Percentiles rank a stretch among this genome's conserved stretches.
Evolutionary conservation across 2,113 vertebrate genomes (phyloP).

Genomic region (Romanogobio albipinnatus): DNA sequence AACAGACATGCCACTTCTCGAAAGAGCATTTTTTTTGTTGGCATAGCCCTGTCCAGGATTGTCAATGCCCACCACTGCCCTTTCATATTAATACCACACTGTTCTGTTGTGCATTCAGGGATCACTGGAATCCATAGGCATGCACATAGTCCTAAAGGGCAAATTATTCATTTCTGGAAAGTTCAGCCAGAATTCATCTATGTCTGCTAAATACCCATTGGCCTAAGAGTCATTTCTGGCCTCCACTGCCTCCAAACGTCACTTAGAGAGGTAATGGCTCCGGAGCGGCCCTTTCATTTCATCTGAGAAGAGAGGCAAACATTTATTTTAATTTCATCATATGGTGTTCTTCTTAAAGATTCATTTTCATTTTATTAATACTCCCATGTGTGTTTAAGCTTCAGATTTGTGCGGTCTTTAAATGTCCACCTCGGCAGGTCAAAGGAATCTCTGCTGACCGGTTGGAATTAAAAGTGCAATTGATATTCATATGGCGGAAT

Average conservation of each 20-base stretch:
- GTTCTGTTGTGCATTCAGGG: slow-evolving; percentile 42
- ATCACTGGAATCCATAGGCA: slow-evolving; percentile 32
- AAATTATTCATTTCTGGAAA: slow-evolving; percentile 69
- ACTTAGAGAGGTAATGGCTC: slow-evolving; percentile 19
- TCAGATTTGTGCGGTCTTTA: slow-evolving; percentile 29
- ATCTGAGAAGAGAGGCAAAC: slow-evolving; percentile 6
- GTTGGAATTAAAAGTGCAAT: slow-evolving; percentile 30
- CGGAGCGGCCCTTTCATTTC: not conserved
- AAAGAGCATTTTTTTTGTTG: slow-evolving; percentile 1
- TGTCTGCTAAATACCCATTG: slow-evolving; percentile 72
- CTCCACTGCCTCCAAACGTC: not conserved
- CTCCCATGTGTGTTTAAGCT: slow-evolving; percentile 11
- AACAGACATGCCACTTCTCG: not conserved
- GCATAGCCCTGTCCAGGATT: not conserved
- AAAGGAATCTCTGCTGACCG: slow-evolving; percentile 18
- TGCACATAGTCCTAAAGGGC: slow-evolving; percentile 70
- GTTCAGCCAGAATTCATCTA: slow-evolving; percentile 68
- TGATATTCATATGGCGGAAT: not conserved
- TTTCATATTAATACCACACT: slow-evolving; percentile 5
- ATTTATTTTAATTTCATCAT: slow-evolving; percentile 33
- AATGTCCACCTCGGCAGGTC: slow-evolving; percentile 6
- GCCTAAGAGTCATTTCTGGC: slow-evolving; percentile 65
- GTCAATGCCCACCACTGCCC: slow-evolving; percentile 10
- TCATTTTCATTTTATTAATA: slow-evolving; percentile 31
- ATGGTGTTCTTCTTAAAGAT: slow-evolving; percentile 20